Evolutionary conservation across 2,797 vertebrate genomes (phyloP).

Genomic region (Novumbra hubbsi): DNA sequence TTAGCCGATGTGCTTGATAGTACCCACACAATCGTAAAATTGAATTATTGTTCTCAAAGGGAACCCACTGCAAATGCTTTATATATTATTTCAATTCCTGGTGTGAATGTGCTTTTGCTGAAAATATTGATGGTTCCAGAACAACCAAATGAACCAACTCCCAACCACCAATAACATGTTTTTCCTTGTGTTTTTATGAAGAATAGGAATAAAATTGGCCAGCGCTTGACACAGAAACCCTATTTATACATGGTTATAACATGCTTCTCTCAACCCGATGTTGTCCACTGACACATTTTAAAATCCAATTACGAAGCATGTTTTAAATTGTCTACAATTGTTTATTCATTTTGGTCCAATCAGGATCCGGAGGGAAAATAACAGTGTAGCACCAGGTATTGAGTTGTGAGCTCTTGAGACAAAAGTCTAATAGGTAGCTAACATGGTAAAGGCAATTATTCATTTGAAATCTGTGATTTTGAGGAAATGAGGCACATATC

Average conservation of each 20-base stretch:
- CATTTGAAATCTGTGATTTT: too few species aligned
- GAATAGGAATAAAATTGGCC: background rate
- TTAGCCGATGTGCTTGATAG: too few species aligned
- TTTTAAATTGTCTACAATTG: too few species aligned
- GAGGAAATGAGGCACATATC: too few species aligned
- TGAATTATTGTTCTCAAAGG: too few species aligned
- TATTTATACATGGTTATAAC: background rate
- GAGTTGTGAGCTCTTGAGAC: background rate
- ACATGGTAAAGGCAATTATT: background rate
- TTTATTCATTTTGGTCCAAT: too few species aligned
- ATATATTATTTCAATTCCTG: background rate
- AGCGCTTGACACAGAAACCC: background rate
- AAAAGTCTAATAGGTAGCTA: background rate
- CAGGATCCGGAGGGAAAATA: too few species aligned
- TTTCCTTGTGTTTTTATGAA: background rate
- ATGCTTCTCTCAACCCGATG: too few species aligned
- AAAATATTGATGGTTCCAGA: background rate
- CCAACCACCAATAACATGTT: background rate
- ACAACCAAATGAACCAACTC: background rate
- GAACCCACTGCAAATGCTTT: background rate
- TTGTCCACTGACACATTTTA: too few species aligned
- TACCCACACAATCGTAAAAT: too few species aligned
- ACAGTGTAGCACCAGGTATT: too few species aligned
- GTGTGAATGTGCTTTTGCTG: background rate
- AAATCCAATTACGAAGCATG: too few species aligned